Conservation (phyloP, 2,888 invertebrate species). For the Pegoplata infirma region DNA sequence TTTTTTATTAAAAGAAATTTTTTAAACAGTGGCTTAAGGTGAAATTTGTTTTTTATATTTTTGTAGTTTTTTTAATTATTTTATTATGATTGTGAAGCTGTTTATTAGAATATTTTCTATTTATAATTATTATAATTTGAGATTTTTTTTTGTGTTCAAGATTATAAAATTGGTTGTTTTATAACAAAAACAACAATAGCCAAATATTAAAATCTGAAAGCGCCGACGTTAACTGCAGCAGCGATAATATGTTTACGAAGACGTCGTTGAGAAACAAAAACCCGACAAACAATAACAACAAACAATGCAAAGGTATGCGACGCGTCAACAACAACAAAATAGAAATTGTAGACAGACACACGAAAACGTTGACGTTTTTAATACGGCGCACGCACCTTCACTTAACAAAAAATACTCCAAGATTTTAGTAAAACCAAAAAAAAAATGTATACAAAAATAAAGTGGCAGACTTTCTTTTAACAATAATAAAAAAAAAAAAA, state of each 20-base stretch:
- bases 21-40: constrained; percentile 24
- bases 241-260: constrained; percentile 5
- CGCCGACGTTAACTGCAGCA: constrained; percentile 21
- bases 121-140: neutral
- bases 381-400: constrained; percentile 49
- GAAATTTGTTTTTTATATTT: constrained; percentile 41
- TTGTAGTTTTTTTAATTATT: constrained; percentile 4
- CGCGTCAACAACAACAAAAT: constrained; percentile 37
- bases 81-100: neutral
- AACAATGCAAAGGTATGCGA: constrained; percentile 61
- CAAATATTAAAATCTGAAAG: neutral
- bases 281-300: constrained; percentile 33
- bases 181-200: constrained; percentile 10
- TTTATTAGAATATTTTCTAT: no score
- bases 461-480: constrained; percentile 15
- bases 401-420: constrained; percentile 11
- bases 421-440: neutral
- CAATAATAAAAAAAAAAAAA: neutral
- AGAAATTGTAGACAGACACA: constrained; percentile 1
- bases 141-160: neutral
- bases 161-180: constrained; percentile 3
- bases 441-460: no score
- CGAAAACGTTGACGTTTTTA: constrained; percentile 23
- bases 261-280: constrained; percentile 9
- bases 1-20: constrained; percentile 49